Base-by-base conservation (phyloP, 1,140 invertebrate species). In the Dendroctonus ponderosae region DNA sequence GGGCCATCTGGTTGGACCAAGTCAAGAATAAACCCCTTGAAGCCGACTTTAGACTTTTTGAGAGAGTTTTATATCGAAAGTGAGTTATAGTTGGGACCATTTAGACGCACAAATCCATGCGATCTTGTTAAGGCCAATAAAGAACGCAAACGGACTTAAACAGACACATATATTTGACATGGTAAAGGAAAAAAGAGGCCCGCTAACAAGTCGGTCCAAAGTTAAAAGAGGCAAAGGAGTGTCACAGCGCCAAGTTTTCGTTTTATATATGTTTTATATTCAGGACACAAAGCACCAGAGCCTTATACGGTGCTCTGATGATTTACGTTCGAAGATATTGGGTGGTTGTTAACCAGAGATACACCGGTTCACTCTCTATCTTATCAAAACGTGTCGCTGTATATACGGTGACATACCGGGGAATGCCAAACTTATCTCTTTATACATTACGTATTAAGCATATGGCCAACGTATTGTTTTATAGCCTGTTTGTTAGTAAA, bases 201-300 rank as follows among this genome's bases (percentile, higher is more conserved):
- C 62, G 62, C 62, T 63, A 63, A 63, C 62, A 63, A 63, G 62
- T 63, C 62, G 62, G 62, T 6, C 62, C 51, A 53, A 56, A 56
- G 41, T 63, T 63, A 42, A 63, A 63, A 62, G 60, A 62, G 49
- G 38, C 41, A 62, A 52, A 63, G 62, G 62, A 54, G 62, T 63
- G 62, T 63, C 62, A 53, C 51, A 54, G 38, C 62, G 62, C 51
- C 62, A 63, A 63, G 41, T 63, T 63, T 63, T 63, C 62, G 62
- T 63, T 63, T 63, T 63, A 54, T 63, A 62, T 63, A 56, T 63
- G 50, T 63, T 63, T 54, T 63, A 63, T 63, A 63, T 63, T 63
- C 62, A 56, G 52, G 51, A 63, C 62, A 63, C 62, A 63, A 54
- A 63, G 41, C 62, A 62, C 49, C 48, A 62, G 62, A 7, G 41